Evolutionary conservation across 2,888 invertebrate species (phyloP).

Genomic region (Synergus umbraculus): DNA sequence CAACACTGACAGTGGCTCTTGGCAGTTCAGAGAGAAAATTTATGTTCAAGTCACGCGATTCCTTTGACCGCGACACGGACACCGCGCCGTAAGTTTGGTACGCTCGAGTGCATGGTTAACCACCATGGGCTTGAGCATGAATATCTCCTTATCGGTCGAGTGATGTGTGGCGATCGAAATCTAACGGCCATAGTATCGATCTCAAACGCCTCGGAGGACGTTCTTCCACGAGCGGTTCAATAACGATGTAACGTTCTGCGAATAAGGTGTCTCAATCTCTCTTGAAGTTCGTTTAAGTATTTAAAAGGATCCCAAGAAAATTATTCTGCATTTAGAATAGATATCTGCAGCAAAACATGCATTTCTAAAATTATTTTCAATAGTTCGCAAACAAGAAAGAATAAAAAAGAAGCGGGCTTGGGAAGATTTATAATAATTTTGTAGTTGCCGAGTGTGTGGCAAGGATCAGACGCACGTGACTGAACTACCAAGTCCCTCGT

Average conservation of each 20-base stretch:
- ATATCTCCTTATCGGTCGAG: slow-evolving; percentile 45
- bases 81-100: slow-evolving; percentile 6
- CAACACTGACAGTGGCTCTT: background rate
- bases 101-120: slow-evolving; percentile 43
- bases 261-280: no score
- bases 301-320: no score
- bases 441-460: slow-evolving; percentile 56
- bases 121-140: slow-evolving; percentile 33
- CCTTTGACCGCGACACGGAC: slow-evolving; percentile 29
- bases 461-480: slow-evolving; percentile 65
- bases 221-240: background rate
- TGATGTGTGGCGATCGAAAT: slow-evolving; percentile 43
- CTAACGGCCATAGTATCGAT: slow-evolving; percentile 8
- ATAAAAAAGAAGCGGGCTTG: slow-evolving; percentile 13
- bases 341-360: background rate
- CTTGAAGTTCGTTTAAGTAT: no score
- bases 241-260: background rate
- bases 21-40: background rate
- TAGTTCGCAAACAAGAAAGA: background rate
- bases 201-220: background rate
- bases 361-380: background rate
- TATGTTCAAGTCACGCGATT: background rate
- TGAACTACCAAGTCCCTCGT: slow-evolving; percentile 59
- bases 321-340: no score
- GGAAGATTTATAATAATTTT: slow-evolving; percentile 63